These are phyloP conservation scores for Lamprotornis superbus DNA, from an alignment of 2,113 vertebrate species.

Conservation along the genomic window DNA sequence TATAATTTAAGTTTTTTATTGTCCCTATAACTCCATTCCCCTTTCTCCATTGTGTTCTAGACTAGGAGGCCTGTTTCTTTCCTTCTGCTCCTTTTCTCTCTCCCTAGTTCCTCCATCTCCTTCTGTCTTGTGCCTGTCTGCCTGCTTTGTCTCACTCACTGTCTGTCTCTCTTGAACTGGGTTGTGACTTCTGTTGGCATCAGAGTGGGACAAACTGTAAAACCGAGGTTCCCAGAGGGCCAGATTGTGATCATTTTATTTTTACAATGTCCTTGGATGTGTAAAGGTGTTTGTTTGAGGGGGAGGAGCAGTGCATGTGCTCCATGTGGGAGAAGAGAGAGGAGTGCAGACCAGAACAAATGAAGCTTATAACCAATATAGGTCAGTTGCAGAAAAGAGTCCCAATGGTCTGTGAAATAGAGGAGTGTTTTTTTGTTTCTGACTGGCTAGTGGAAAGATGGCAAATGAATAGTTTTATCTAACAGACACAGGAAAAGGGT, in stretches of 20 bases:
- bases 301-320: conserved; percentile 52
- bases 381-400: conserved; percentile 62
- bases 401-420: conserved; percentile 38
- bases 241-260: conserved; percentile 74
- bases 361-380: conserved; percentile 68
- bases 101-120: background rate
- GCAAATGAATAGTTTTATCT: background rate
- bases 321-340: conserved; percentile 51
- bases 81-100: background rate
- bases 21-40: background rate
- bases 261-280: conserved; percentile 77
- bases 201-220: conserved; percentile 57
- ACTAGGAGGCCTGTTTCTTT: background rate
- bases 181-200: conserved; percentile 58
- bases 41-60: background rate
- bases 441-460: conserved; percentile 4
- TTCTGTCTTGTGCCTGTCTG: background rate
- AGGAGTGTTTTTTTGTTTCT: conserved; percentile 25
- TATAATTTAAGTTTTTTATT: background rate
- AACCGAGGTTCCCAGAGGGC: conserved; percentile 64
- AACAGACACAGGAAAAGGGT: background rate
- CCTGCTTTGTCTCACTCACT: conserved; percentile 17
- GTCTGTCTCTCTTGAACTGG: conserved; percentile 58
- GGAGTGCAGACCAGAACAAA: conserved; percentile 51
- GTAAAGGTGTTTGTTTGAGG: conserved; percentile 66